Percentiles rank a stretch among this genome's conserved stretches.
Conservation (phyloP, 2,113 vertebrate genomes). For the Rattus rattus region DNA sequence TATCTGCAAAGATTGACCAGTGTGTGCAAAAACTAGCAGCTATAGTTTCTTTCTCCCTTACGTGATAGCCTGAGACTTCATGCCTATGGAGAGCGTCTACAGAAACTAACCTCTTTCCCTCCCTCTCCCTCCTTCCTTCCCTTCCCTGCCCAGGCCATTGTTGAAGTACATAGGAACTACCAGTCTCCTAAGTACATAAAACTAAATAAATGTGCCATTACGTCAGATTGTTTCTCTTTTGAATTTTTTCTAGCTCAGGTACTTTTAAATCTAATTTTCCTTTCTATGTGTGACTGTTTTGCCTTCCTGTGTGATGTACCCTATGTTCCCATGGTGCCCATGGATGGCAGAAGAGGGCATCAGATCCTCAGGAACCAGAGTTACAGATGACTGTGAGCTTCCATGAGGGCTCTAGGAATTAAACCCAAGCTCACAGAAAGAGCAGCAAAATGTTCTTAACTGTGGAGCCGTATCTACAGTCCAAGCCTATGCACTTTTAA, state of each 20-base stretch:
- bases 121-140: neutral
- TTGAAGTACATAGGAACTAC: neutral
- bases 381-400: neutral
- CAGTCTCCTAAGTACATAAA: neutral
- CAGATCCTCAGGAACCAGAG: neutral
- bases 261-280: neutral
- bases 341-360: neutral
- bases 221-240: neutral
- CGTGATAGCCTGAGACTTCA: neutral
- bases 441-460: neutral
- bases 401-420: neutral
- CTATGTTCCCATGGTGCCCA: neutral
- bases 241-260: neutral
- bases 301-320: neutral
- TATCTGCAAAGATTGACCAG: neutral
- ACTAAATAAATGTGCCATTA: neutral
- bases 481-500: neutral
- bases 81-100: neutral
- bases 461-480: neutral
- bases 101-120: neutral
- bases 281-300: neutral
- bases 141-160: neutral
- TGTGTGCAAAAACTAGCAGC: neutral
- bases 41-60: neutral
- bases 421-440: too few species aligned